Base-by-base conservation (phyloP, 1,140 invertebrate species). In the Diabrotica virgifera region DNA sequence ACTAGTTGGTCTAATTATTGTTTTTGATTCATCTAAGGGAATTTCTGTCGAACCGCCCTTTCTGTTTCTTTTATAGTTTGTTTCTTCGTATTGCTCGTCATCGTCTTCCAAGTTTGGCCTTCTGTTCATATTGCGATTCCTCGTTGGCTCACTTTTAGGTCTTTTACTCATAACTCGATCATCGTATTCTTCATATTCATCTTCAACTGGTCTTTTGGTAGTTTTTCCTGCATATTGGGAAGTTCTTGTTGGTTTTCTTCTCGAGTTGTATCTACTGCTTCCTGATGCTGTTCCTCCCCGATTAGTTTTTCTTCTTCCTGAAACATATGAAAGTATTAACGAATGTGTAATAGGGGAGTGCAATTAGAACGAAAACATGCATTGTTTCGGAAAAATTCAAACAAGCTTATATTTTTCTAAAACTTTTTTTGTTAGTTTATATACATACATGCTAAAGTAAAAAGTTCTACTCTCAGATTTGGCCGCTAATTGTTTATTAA, bases 11-110 rank as follows among this genome's bases (percentile, higher is more conserved):
- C 67, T 76, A 58, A 73, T 70, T 14, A 73, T 24, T 5, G 67
- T 61, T 59, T 64, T 72, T 24, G 53, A 58, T 35, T 74, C 73
- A 9, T 14, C 80, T 78, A 0, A 81, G 9, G 76, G 35, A 71
- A 78, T 0, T 53, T 79, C 55, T 63, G 14, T 13, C 46, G 57
- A 46, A 36, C 38, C 58, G 12, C 51, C 55, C 59, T 78, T 78
- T 24, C 78, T 74, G n/a, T 7, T 51, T 60, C 78, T 62, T 65
- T 62, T 50, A 14, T 63, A 52, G 57, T 13, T 56, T 57, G 13
- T 53, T 57, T 62, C 77, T 79, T 36, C 78, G 73, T 10, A 75
- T 70, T 4, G 80, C 72, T 54, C 52, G 13, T 62, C 60, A 0
- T 62, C 60, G 14, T 60, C 50, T 35, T 60, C 59, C 5, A 51